Base-by-base conservation (phyloP, 2,888 invertebrate species). In the Melanargia galathea region DNA sequence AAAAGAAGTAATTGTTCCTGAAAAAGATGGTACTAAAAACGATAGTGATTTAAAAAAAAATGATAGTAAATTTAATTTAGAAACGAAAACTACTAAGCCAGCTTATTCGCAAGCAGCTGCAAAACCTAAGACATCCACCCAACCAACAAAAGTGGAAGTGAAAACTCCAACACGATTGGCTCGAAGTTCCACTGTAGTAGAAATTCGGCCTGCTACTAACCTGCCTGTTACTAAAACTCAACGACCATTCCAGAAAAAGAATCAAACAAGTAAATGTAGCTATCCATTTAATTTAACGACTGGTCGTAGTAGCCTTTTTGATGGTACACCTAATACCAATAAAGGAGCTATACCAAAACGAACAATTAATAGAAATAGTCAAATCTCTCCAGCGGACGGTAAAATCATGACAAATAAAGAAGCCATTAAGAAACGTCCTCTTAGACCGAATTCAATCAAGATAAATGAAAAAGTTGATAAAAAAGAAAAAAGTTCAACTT, bases 31-130 rank as follows among this genome's bases (percentile, higher is more conserved):
- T 22, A 56, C 54, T 0, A 74, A 72, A 70, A 75, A 81, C 67
- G 83, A 85, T 10, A 64, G 57, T 11, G 78, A 80, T 35, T 43
- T 62, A 8, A 74, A 78, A 69, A 84, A 81, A 66, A 20, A 62
- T 38, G 84, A 86, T 40, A 49, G 60, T 3, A 86, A 81, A 77
- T 62, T 65, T 11, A 64, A 62, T 51, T 62, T 51, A 48, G 86
- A 87, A 51, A 22, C 62, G 0, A 86, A 86, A 73, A 71, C 72
- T 11, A 56, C 78, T 8, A 82, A 83, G 70, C 87, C 92, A 3
- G 92, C 92, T 22, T 92, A 92, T 72, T 92, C 92, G 0, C 92
- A 92, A 79, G 92, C 92, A 22, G 92, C 92, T 35, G 91, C 92
- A 30, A 92, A 92, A 74, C 92, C 92, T 4, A 92, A 92, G 72